Percentiles rank a stretch among this genome's conserved stretches.
These are phyloP conservation scores for Maniola hyperantus DNA, from an alignment of 2,888 invertebrate genomes.

Conservation along the genomic window DNA sequence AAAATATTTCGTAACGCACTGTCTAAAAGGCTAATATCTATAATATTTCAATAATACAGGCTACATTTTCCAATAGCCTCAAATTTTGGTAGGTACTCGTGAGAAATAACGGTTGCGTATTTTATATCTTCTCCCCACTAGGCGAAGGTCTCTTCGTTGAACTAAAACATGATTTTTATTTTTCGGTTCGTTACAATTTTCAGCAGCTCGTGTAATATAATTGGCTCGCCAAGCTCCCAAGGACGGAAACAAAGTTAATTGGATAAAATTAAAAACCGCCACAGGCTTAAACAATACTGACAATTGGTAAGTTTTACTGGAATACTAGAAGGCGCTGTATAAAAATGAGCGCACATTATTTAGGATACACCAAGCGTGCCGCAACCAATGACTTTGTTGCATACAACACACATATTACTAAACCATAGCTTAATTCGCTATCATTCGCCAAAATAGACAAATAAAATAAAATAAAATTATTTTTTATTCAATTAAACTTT, in stretches of 20 bases:
- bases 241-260: constrained; percentile 66
- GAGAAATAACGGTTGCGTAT: too few species aligned
- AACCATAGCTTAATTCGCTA: too few species aligned
- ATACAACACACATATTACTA: too few species aligned
- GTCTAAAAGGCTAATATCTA: too few species aligned
- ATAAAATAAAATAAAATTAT: too few species aligned
- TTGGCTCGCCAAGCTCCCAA: constrained; percentile 56
- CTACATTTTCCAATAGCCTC: too few species aligned
- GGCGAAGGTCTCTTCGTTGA: not conserved
- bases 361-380: not conserved
- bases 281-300: constrained; percentile 19
- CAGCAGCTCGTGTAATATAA: constrained; percentile 55
- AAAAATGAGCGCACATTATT: not conserved
- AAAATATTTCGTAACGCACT: too few species aligned
- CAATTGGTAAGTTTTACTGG: constrained; percentile 17
- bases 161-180: constrained; percentile 45
- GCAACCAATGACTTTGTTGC: too few species aligned
- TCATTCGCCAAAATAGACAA: too few species aligned
- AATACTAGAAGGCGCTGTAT: constrained; percentile 11
- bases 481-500: too few species aligned
- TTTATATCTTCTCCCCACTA: not conserved
- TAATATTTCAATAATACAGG: too few species aligned
- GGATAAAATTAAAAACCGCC: constrained; percentile 63
- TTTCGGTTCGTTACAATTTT: constrained; percentile 50
- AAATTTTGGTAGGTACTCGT: too few species aligned